phyloP scores from a whole-genome alignment of 2,113 vertebrate genomes.

The Prochilodus magdalenae region DNA sequence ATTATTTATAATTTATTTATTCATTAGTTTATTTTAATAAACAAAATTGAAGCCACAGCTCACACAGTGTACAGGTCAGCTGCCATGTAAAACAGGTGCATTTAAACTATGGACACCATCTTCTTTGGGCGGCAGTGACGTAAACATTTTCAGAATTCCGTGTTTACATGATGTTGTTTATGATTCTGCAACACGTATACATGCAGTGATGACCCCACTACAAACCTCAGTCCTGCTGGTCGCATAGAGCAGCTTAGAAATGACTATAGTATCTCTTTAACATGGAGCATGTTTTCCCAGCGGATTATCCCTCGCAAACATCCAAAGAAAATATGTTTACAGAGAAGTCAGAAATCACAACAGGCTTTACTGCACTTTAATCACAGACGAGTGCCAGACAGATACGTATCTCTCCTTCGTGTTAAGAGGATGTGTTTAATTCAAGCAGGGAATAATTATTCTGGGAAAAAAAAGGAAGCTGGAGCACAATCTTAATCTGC shows the following conservation, averaged over 20 bases:
- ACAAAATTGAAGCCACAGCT: too few relatives aligned
- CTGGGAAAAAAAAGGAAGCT: conserved; percentile 73
- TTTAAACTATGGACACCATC: too few relatives aligned
- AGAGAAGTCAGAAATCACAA: conserved; percentile 27
- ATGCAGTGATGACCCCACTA: neutral
- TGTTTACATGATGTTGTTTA: too few relatives aligned
- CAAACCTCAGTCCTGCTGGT: too few relatives aligned
- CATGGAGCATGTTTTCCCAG: conserved; percentile 32
- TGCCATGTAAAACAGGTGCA: too few relatives aligned
- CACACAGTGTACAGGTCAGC: too few relatives aligned
- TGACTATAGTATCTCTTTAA: neutral
- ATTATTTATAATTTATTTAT: too few relatives aligned
- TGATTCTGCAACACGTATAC: too few relatives aligned
- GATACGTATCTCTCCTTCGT: conserved; percentile 70
- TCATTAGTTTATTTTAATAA: too few relatives aligned
- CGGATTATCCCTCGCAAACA: neutral
- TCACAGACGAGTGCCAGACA: conserved; percentile 59
- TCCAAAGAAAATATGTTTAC: conserved; percentile 48
- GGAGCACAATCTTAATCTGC: conserved; percentile 75
- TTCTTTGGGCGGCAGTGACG: too few relatives aligned
- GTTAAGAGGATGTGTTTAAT: conserved; percentile 78
- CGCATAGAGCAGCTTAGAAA: neutral
- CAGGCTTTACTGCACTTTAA: conserved; percentile 62
- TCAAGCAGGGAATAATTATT: conserved; percentile 78
- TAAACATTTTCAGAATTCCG: too few relatives aligned